A percentile compares a stretch with the other conserved stretches of the same genome.
Conservation (phyloP, 2,113 vertebrate species). For the Oreochromis aureus region DNA sequence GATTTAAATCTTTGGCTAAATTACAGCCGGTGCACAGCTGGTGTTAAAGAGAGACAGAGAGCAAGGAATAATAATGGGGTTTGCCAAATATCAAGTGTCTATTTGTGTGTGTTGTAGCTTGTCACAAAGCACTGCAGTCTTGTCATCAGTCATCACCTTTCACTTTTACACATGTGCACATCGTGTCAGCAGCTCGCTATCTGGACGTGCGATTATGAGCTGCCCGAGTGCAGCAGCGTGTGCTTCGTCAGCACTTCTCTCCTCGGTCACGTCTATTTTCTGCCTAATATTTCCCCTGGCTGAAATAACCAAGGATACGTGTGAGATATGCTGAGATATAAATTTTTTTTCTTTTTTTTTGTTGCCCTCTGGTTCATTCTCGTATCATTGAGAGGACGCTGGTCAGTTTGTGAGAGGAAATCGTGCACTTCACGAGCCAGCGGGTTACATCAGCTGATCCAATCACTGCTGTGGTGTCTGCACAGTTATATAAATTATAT, state of each 20-base stretch:
- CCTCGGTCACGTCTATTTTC: background rate
- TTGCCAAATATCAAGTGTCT: background rate
- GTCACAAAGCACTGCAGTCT: background rate
- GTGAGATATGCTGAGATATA: background rate
- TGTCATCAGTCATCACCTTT: slow-evolving; percentile 5
- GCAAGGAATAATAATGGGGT: background rate
- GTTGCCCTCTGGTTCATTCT: background rate
- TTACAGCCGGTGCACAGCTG: background rate
- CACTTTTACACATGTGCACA: background rate
- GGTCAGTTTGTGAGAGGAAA: background rate
- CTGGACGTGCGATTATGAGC: background rate
- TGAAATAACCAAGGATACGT: background rate
- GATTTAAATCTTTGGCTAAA: background rate
- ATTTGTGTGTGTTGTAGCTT: background rate
- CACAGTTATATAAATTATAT: background rate
- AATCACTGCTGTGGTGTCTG: background rate
- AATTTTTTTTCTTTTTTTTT: background rate
- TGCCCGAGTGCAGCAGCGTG: background rate
- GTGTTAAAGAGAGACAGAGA: background rate
- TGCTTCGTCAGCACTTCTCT: slow-evolving; percentile 36
- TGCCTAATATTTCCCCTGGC: background rate
- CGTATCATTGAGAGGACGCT: background rate
- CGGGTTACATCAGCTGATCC: background rate
- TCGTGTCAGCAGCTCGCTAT: slow-evolving; percentile 19
- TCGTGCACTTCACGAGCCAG: background rate